Conservation (phyloP, 2,113 vertebrate species). For the Podarcis raffonei region DNA sequence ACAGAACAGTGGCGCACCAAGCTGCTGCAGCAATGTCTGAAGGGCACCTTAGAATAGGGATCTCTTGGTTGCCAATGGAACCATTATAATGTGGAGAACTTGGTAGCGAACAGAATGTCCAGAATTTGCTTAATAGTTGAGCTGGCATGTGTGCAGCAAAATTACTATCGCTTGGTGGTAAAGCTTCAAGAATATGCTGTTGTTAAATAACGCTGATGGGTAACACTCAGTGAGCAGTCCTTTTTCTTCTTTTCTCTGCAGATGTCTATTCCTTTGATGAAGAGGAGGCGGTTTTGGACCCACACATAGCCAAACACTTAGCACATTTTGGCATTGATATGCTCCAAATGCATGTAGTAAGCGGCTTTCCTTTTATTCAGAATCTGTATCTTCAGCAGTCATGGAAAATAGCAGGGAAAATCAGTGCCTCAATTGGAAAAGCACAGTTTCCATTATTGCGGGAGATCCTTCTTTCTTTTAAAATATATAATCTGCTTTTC, state of each 20-base stretch:
- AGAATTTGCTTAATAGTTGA: conserved; percentile 17
- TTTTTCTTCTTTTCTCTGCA: conserved; percentile 69
- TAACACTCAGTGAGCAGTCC: neutral
- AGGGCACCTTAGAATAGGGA: too few relatives aligned
- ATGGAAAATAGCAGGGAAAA: neutral
- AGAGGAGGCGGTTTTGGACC: conserved; percentile 94
- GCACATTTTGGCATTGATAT: conserved; percentile 98
- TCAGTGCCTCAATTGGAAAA: neutral
- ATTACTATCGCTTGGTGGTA: neutral
- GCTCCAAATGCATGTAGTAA: conserved; percentile 93
- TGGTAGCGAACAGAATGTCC: neutral
- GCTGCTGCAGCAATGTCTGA: neutral
- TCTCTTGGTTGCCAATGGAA: neutral
- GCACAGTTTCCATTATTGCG: neutral
- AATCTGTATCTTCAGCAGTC: conserved; percentile 10
- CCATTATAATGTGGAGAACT: neutral
- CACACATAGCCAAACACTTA: conserved; percentile 93
- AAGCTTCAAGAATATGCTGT: neutral
- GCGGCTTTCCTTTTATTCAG: conserved; percentile 43
- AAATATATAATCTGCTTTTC: neutral
- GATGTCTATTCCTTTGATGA: conserved; percentile 99
- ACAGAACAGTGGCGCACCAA: neutral
- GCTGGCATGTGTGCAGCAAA: neutral
- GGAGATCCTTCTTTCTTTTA: neutral
- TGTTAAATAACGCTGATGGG: conserved; percentile 23